These are phyloP conservation scores for Oikopleura vanhoeffeni DNA, from an alignment of 23 tunicate species.

Conservation along the genomic window DNA sequence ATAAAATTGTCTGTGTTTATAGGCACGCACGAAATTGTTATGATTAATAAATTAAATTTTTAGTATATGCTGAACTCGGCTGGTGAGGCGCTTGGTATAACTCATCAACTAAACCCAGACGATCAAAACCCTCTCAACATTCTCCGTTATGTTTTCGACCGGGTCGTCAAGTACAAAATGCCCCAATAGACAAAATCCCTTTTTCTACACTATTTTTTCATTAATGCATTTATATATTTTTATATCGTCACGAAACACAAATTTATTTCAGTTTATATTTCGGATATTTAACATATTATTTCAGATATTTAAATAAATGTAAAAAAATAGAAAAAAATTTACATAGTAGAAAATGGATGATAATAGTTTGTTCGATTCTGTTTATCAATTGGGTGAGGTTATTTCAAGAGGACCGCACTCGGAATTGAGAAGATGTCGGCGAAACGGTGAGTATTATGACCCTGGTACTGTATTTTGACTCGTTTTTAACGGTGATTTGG, in stretches of 20 bases:
- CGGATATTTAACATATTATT: background rate
- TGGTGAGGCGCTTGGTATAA: conserved; percentile 71
- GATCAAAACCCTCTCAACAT: conserved; percentile 41
- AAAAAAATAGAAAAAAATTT: background rate
- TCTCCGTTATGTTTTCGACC: conserved; percentile 39
- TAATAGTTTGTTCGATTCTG: background rate
- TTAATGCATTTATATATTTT: too few relatives aligned
- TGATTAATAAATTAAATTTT: too few relatives aligned
- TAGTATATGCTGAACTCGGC: background rate
- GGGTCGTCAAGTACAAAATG: conserved; percentile 56
- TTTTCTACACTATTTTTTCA: too few relatives aligned
- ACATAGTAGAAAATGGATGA: background rate
- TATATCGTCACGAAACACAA: too few relatives aligned
- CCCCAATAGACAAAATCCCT: background rate
- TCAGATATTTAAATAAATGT: background rate
- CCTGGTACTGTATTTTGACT: too few relatives aligned
- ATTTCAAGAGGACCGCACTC: background rate
- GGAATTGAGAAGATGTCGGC: background rate
- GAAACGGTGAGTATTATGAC: too few relatives aligned
- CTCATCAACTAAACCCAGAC: conserved; percentile 33
- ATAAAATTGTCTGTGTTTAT: too few relatives aligned
- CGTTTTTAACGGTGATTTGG: too few relatives aligned
- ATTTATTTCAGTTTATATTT: too few relatives aligned
- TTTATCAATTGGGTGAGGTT: background rate
- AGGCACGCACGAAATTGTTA: too few relatives aligned